Evolutionary conservation across 2,888 invertebrate genomes (phyloP), one percentile per base, ranked within the genome.

Genomic region (Blastobasis adustella): DNA sequence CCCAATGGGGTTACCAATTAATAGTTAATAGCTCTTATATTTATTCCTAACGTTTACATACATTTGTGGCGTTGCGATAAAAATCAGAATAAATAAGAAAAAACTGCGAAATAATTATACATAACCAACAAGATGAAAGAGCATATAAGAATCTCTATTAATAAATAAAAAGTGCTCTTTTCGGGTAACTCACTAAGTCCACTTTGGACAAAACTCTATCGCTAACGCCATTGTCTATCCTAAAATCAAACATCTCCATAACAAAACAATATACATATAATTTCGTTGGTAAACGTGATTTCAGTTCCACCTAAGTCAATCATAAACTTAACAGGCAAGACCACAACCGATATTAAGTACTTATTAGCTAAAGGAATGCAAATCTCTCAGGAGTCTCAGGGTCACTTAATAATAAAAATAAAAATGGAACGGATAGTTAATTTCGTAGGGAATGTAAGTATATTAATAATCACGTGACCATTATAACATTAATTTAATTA

Each of bases 341-440:
- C 89, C 89, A 89, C 88, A 89, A 89, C 89, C 89, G 83, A 89
- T 87, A 88, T 84, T 88, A 89, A 88, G 88, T 89, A 89, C 88
- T 87, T 87, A 87, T 72, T 63, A 75, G 73, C 87, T 89, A 89
- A 80, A 83, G 89, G 88, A 89, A 88, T 89, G 84, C 77, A 77
- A 76, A 76, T 76, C 71, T 76, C 71, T 79, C 73, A 69, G 65
- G 65, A 48, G 43, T 46, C 23, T 49, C 49, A 49, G 10, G 2
- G 40, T 42, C 60, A 58, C 23, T 23, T 23, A 23, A 23, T 1
- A 23, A 23, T 23, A 58, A 67, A 67, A 65, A 60, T 61, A 70
- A 66, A 65, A 77, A 74, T 76, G 74, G 73, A 77, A 79, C 67
- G 70, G 71, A 76, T 69, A 67, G 66, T 76, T 55, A 23, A 23